Base-by-base conservation (phyloP, 2,113 vertebrate species). In the Pardalotus punctatus region DNA sequence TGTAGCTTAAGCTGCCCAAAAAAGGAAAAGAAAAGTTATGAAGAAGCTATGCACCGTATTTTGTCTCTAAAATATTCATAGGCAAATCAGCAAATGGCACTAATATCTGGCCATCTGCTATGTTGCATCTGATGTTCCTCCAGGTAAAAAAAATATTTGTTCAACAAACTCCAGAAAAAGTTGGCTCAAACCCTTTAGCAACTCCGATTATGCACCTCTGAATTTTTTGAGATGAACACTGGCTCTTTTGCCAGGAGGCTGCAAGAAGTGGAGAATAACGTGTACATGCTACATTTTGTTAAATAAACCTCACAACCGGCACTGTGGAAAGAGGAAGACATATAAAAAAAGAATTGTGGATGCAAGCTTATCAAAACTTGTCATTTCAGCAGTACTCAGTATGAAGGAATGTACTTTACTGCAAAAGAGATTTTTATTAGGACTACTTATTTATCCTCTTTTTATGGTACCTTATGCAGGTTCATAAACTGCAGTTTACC, bases 1-100 rank as follows among this genome's bases (percentile, higher is more conserved):
- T 25, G 47, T 60, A 92, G 90, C 47, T 91, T 78, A 82, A 96
- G 74, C 74, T 43, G 25, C 88, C 57, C 54, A 88, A 94, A 92
- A 92, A 85, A 72, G 45, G 85, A 81, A 81, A 81, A 48, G 23
- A 29, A 54, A 88, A 93, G 11, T 42, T 77, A 64, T 40, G 47
- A 35, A 67, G 93, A 94, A 83, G 23, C 31, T 40, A 51, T 35
- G 48, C 60, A 69, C 48, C 31, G 10, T 83, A 70, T 79, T 96
- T 91, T 87, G 23, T 33, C 78, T 80, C 42, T 73, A 60, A 92
- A 94, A 73, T 66, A 82, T 78, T 91, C 73, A n/a, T n/a, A 71
- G 22, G 48, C 48, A 88, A 92, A 56, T 64, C 43, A 95, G 64
- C 48, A 45, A 78, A 84, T 76, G 36, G 87, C 58, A 83, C n/a